Percentiles rank a stretch among this genome's conserved stretches.
Conservation (phyloP, 2,888 invertebrate species). For the Teleogryllus oceanicus region DNA sequence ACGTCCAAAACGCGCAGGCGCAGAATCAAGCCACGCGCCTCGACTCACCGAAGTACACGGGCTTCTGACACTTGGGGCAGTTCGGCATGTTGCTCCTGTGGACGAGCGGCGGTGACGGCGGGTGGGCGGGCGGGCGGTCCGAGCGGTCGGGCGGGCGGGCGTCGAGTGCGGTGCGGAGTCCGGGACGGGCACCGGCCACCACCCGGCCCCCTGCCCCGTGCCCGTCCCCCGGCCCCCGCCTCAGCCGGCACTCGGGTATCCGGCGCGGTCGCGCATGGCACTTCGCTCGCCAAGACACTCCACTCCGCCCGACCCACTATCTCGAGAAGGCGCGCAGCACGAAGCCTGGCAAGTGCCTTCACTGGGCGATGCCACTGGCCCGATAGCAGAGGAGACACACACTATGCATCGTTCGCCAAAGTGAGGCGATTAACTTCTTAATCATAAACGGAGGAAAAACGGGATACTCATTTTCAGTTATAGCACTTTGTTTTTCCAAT, state of each 20-base stretch:
- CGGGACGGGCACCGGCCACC: neutral
- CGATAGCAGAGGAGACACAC: too few relatives aligned
- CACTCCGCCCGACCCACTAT: neutral
- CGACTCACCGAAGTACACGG: constrained; percentile 58
- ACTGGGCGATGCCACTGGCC: too few relatives aligned
- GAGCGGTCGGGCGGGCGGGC: neutral
- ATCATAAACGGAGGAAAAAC: too few relatives aligned
- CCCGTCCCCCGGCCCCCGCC: neutral
- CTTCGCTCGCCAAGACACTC: neutral
- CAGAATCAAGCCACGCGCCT: neutral
- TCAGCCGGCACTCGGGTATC: neutral
- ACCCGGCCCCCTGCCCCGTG: neutral
- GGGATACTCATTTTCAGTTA: too few relatives aligned
- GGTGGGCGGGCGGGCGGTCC: neutral
- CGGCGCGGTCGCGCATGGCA: neutral
- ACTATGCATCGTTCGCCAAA: too few relatives aligned
- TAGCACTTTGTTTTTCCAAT: too few relatives aligned
- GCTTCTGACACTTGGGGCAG: constrained; percentile 59
- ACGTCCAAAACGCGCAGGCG: too few relatives aligned
- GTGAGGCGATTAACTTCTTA: too few relatives aligned
- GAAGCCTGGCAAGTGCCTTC: neutral
- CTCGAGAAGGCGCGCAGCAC: neutral
- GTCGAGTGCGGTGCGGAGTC: constrained; percentile 21
- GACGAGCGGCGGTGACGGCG: neutral
- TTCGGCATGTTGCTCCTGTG: constrained; percentile 51